phyloP scores from a whole-genome alignment of 2,888 invertebrate species.

The Holacanthella duospinosa region DNA sequence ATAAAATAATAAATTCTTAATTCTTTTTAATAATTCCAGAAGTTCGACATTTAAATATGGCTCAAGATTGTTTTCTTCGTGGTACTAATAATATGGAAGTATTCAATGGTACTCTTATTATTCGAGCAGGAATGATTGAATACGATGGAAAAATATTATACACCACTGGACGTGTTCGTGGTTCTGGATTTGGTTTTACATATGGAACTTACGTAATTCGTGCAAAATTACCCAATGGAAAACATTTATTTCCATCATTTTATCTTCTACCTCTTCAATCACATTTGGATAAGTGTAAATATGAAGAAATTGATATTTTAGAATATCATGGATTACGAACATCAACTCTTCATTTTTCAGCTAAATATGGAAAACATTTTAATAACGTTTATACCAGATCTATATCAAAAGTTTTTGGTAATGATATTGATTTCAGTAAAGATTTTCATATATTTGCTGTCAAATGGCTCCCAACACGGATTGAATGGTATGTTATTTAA shows the following conservation, averaged over 20 bases:
- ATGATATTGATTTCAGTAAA: conserved; percentile 23
- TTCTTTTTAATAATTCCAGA: conserved; percentile 13
- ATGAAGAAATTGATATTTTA: conserved; percentile 34
- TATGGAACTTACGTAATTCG: conserved; percentile 29
- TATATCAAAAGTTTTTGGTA: conserved; percentile 21
- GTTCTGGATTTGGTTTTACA: conserved; percentile 19
- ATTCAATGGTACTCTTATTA: conserved; percentile 25
- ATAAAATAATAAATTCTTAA: background rate
- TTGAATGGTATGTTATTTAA: conserved; percentile 29
- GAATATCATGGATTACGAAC: conserved; percentile 28
- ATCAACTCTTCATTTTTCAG: conserved; percentile 25
- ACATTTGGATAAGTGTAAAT: conserved; percentile 31
- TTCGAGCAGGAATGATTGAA: conserved; percentile 19
- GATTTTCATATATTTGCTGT: conserved; percentile 33
- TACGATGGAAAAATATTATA: conserved; percentile 19
- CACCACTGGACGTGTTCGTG: conserved; percentile 30
- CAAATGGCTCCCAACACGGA: conserved; percentile 25
- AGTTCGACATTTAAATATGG: conserved; percentile 19
- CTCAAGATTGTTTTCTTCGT: conserved; percentile 26
- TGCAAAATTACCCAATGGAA: conserved; percentile 29
- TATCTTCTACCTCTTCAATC: conserved; percentile 29
- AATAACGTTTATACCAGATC: conserved; percentile 16
- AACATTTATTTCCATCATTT: conserved; percentile 28
- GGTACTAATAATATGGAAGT: conserved; percentile 26
- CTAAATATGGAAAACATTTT: conserved; percentile 26